Base-by-base conservation (phyloP, 2,888 invertebrate species). In the Seira musarum region DNA sequence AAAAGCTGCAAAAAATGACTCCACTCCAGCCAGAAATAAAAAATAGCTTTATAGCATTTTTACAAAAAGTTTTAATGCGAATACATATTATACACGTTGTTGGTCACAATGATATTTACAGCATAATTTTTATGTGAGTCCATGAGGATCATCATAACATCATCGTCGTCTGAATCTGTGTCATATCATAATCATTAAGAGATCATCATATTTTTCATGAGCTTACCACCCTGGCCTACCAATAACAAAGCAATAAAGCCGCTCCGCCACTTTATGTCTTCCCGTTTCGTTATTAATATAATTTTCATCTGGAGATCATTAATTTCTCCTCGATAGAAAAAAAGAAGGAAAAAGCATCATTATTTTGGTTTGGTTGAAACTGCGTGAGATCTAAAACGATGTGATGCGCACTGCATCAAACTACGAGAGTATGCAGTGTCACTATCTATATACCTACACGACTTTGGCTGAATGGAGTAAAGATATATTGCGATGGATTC, bases 271-370 rank as follows among this genome's bases (percentile, higher is more conserved):
- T 40, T n/a, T n/a, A n/a, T n/a, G n/a, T n/a, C n/a, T n/a, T n/a
- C n/a, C 40, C 40, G 13, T 40, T 40, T 72, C 64, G 64, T 49
- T 64, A 72, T 35, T 72, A 72, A n/a, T 35, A 66, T 71, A 61
- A 71, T 61, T 71, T 71, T 71, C 71, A 63, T 40, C 63, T 71
- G 71, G 30, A 40, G 22, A 57, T 71, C 71, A 71, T 71, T 71
- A 71, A 63, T 71, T 71, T 57, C n/a, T 71, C 21, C 24, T 13
- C 22, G 13, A 5, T 40, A 40, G 40, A 40, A 40, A 40, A 40
- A 13, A 13, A 40, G 22, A 53, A 69, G 57, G 57, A 69, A 69
- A 68, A 57, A 30, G 25, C 69, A 69, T 57, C 30, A 69, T 69
- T 24, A 67, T 68, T 53, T 57, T 35, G 22, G n/a, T n/a, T n/a